phyloP scores from a whole-genome alignment of 2,888 invertebrate genomes.

The Tridacna crocea region DNA sequence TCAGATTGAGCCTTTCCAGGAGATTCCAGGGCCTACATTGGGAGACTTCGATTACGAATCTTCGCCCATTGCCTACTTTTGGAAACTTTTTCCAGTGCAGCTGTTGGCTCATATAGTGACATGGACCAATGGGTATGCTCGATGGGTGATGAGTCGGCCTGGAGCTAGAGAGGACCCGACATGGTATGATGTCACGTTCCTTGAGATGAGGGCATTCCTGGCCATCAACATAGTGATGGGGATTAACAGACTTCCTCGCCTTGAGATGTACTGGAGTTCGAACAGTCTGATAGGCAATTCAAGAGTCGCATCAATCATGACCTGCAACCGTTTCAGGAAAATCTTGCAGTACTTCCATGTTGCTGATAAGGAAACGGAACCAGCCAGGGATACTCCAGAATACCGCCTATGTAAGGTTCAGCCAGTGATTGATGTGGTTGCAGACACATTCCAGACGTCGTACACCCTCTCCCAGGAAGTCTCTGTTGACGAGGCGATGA shows the following conservation, averaged over 20 bases:
- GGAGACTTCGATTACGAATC: background rate
- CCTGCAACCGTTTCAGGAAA: constrained; percentile 25
- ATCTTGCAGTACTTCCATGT: constrained; percentile 27
- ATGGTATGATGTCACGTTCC: background rate
- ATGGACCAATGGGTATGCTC: background rate
- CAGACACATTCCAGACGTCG: constrained; percentile 1
- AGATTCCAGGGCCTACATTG: background rate
- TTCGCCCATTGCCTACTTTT: background rate
- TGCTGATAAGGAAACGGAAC: constrained; percentile 7
- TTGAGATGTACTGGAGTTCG: too few species aligned
- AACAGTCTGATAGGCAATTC: constrained; percentile 3
- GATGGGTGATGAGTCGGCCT: background rate
- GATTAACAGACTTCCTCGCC: constrained; percentile 45
- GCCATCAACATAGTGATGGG: constrained; percentile 52
- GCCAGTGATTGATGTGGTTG: constrained; percentile 16
- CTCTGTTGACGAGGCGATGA: constrained; percentile 45
- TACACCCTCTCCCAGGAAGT: constrained; percentile 38
- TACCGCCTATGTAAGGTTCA: constrained; percentile 23
- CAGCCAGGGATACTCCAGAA: background rate
- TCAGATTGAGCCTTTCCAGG: too few species aligned
- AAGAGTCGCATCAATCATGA: constrained; percentile 3
- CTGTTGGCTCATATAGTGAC: background rate
- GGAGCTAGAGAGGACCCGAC: too few species aligned
- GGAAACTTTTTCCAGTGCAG: too few species aligned
- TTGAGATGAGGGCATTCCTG: constrained; percentile 26